phyloP scores from a whole-genome alignment of 2,797 vertebrate genomes.

The Darevskia mixta region DNA sequence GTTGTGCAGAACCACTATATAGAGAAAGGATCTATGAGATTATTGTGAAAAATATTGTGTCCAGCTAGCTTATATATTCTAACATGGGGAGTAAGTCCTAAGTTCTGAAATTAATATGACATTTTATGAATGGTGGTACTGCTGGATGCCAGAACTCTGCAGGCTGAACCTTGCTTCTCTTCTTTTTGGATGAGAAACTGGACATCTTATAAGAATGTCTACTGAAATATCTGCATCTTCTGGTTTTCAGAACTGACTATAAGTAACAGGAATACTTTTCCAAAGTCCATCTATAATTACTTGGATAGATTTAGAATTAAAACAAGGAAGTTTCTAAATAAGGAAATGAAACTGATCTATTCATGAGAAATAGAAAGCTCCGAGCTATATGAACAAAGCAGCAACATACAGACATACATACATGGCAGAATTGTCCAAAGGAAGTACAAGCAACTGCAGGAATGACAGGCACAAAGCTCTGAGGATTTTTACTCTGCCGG shows the following conservation, averaged over 20 bases:
- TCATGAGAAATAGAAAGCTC: conserved; percentile 43
- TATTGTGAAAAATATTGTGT: neutral
- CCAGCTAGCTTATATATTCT: neutral
- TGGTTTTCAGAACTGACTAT: neutral
- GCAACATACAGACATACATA: conserved; percentile 30
- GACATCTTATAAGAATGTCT: neutral
- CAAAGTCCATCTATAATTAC: conserved; percentile 22
- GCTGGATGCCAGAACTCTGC: conserved; percentile 5
- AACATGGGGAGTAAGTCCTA: neutral
- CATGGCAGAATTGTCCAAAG: conserved; percentile 20
- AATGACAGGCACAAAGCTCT: conserved; percentile 35
- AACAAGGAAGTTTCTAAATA: conserved; percentile 14
- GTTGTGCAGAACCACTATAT: conserved; percentile 29
- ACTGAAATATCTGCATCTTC: neutral
- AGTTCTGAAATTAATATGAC: neutral
- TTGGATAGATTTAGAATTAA: conserved; percentile 30
- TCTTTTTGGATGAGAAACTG: conserved; percentile 17
- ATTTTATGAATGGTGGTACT: conserved; percentile 7
- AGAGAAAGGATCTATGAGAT: conserved; percentile 7
- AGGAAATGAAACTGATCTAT: conserved; percentile 17
- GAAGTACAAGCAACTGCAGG: neutral
- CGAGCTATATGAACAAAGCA: conserved; percentile 46
- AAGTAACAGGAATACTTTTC: conserved; percentile 17
- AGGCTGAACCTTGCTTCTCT: conserved; percentile 12
- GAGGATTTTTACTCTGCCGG: conserved; percentile 35